These are phyloP conservation scores for Pheosia tremula DNA, from an alignment of 2,888 invertebrate species.

Conservation along the genomic window DNA sequence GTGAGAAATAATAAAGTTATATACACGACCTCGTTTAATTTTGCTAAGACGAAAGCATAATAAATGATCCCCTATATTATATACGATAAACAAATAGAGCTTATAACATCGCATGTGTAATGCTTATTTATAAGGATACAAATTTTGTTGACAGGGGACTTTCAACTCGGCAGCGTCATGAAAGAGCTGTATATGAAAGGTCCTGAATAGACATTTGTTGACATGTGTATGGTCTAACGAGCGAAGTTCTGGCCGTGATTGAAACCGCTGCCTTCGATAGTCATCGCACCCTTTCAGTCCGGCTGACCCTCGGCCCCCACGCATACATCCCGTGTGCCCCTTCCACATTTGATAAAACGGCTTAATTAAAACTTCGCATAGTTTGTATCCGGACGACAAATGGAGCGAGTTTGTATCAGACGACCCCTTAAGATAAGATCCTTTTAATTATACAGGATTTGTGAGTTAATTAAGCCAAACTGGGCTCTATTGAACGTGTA, in stretches of 20 bases:
- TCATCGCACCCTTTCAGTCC: slow-evolving; percentile 71
- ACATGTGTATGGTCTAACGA: slow-evolving; percentile 64
- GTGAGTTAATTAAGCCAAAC: slow-evolving; percentile 34
- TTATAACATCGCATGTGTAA: slow-evolving; percentile 13
- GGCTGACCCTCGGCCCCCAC: slow-evolving; percentile 56
- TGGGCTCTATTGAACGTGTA: slow-evolving; percentile 21
- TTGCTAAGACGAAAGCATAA: no score
- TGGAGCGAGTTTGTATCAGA: slow-evolving; percentile 40
- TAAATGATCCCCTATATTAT: not conserved
- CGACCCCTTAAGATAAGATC: slow-evolving; percentile 40
- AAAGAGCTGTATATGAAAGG: slow-evolving; percentile 62
- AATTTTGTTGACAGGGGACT: slow-evolving; percentile 55
- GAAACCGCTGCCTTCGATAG: slow-evolving; percentile 71
- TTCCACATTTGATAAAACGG: slow-evolving; percentile 64
- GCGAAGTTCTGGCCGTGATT: slow-evolving; percentile 72
- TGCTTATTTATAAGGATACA: slow-evolving; percentile 29
- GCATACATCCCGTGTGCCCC: slow-evolving; percentile 44
- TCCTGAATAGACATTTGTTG: slow-evolving; percentile 62
- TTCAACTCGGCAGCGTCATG: slow-evolving; percentile 48
- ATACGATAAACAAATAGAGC: slow-evolving; percentile 5
- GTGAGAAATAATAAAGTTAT: no score
- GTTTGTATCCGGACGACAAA: slow-evolving; percentile 50
- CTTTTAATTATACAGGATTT: slow-evolving; percentile 43
- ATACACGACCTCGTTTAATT: no score
- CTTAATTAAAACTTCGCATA: slow-evolving; percentile 75